Percentiles rank a stretch among this genome's conserved stretches.
These are phyloP conservation scores for Protophormia terraenovae DNA, from an alignment of 2,888 invertebrate genomes.

Conservation along the genomic window DNA sequence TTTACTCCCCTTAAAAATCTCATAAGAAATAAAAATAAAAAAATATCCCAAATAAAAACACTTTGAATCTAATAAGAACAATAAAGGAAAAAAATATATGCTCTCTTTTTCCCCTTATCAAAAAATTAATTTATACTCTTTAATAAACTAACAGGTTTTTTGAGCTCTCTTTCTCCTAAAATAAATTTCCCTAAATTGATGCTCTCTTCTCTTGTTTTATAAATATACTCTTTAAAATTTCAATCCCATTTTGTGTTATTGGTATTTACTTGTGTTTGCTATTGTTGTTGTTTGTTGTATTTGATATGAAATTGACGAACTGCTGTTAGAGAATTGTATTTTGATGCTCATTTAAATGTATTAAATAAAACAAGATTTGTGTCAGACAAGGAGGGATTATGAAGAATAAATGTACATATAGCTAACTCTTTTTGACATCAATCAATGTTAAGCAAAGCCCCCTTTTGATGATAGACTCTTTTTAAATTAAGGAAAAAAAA, in stretches of 20 bases:
- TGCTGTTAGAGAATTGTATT: slow-evolving; percentile 47
- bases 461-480: slow-evolving; percentile 1
- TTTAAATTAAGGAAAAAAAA: not conserved
- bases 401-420: not conserved
- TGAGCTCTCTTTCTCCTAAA: not conserved
- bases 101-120: not conserved
- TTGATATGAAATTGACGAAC: slow-evolving; percentile 65
- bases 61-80: not conserved
- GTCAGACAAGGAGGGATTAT: slow-evolving; percentile 27
- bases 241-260: not conserved
- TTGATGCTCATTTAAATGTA: slow-evolving; percentile 61
- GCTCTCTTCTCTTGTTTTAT: not conserved
- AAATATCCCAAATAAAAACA: not conserved
- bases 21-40: too few species aligned
- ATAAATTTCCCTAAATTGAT: not conserved
- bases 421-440: slow-evolving; percentile 44
- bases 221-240: not conserved
- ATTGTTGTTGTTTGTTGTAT: slow-evolving; percentile 17
- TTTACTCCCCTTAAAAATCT: slow-evolving; percentile 39
- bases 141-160: not conserved
- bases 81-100: not conserved
- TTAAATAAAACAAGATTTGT: not conserved
- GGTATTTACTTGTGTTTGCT: not conserved
- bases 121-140: not conserved
- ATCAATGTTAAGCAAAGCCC: slow-evolving; percentile 50